Percentiles rank a stretch among this genome's conserved stretches.
phyloP scores from a whole-genome alignment of 1,140 invertebrate genomes.

The Heterodera schachtii region DNA sequence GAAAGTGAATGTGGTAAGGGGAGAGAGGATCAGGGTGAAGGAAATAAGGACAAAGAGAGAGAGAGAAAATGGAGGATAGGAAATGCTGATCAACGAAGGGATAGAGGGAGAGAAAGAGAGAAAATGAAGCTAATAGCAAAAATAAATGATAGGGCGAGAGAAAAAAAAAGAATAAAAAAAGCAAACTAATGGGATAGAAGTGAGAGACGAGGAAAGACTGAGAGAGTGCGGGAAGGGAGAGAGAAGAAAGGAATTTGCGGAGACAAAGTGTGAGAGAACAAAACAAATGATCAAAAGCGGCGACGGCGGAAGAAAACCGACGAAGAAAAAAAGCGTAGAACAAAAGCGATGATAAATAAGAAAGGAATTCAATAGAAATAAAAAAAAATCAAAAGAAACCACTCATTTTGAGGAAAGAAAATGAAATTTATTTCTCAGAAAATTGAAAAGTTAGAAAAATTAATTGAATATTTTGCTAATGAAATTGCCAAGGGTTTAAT shows the following conservation, averaged over 20 bases:
- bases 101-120: background rate
- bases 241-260: background rate
- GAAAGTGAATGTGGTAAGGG: background rate
- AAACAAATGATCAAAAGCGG: background rate
- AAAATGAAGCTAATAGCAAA: background rate
- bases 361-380: background rate
- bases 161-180: constrained; percentile 14
- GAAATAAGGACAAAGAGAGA: background rate
- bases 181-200: no score
- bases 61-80: background rate
- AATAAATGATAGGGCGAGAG: background rate
- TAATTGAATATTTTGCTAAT: no score
- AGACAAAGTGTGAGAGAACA: background rate
- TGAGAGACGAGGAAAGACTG: constrained; percentile 1
- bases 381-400: no score
- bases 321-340: no score
- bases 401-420: no score
- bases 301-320: background rate
- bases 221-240: background rate
- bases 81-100: background rate
- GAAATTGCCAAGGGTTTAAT: no score
- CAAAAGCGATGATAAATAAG: no score
- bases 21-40: no score
- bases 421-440: no score
- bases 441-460: no score